Conservation (phyloP, 35 echinoderm and acorn worm genomes). For the Diadema setosum region DNA sequence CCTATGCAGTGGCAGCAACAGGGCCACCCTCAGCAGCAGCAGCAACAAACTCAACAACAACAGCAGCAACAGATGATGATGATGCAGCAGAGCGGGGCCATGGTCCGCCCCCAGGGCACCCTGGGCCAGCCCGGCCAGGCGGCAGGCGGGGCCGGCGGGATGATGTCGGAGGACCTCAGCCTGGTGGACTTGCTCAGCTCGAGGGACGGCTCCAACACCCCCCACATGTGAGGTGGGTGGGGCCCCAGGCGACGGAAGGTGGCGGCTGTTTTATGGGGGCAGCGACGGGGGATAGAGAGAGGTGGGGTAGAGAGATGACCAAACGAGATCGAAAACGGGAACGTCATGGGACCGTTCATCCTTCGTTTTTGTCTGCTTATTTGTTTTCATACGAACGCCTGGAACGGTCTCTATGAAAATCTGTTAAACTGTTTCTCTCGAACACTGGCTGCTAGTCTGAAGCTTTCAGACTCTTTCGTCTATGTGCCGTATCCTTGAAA, state of each 20-base stretch:
- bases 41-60: neutral
- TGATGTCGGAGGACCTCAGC: slow-evolving; percentile 11
- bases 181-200: neutral
- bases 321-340: no score
- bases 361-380: no score
- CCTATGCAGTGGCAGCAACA: slow-evolving; percentile 10
- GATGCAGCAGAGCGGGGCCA: neutral
- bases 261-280: no score
- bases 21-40: neutral
- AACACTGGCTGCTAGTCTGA: no score
- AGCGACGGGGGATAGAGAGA: neutral
- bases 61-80: neutral
- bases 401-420: no score
- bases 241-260: no score
- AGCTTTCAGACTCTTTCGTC: no score
- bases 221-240: neutral
- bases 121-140: neutral
- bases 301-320: no score
- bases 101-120: neutral
- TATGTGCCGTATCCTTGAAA: no score
- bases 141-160: neutral
- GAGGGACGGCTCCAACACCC: neutral
- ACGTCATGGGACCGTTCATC: no score
- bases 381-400: no score
- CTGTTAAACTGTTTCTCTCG: no score